Evolutionary conservation across 2,113 vertebrate species (phyloP).

Genomic region (Tragelaphus scriptus): DNA sequence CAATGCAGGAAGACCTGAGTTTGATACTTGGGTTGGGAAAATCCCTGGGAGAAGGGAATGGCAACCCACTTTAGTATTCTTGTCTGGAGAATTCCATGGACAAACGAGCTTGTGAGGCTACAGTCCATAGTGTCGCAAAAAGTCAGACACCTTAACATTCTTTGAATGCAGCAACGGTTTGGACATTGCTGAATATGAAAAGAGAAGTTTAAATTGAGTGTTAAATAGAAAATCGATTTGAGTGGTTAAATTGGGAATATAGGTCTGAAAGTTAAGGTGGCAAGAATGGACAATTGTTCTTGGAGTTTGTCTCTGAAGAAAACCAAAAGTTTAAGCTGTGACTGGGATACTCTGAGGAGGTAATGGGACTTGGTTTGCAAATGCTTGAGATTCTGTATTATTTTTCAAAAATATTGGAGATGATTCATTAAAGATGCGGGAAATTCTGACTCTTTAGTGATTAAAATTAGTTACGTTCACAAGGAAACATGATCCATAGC

Average conservation of each 20-base stretch:
- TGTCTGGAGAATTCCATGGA: not conserved
- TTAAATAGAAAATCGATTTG: not conserved
- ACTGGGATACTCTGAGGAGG: not conserved
- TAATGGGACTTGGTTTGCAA: not conserved
- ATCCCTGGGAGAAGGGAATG: not conserved
- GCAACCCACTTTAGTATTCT: not conserved
- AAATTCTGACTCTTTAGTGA: not conserved
- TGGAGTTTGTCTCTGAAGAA: not conserved
- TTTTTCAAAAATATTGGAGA: not conserved
- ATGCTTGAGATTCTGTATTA: not conserved
- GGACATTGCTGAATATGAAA: not conserved
- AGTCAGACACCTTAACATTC: not conserved
- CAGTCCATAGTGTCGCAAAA: not conserved
- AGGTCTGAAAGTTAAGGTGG: not conserved
- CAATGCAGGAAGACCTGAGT: not conserved
- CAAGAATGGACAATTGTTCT: not conserved
- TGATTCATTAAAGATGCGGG: not conserved
- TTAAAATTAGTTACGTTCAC: not conserved
- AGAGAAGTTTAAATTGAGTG: not conserved
- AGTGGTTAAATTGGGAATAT: not conserved
- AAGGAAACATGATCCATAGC: not conserved
- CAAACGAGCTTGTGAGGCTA: not conserved
- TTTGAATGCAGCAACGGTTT: not conserved
- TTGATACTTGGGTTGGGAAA: not conserved
- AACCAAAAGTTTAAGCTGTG: not conserved